phyloP scores from a whole-genome alignment of 2,113 vertebrate species.

The Paracanthobrama guichenoti region DNA sequence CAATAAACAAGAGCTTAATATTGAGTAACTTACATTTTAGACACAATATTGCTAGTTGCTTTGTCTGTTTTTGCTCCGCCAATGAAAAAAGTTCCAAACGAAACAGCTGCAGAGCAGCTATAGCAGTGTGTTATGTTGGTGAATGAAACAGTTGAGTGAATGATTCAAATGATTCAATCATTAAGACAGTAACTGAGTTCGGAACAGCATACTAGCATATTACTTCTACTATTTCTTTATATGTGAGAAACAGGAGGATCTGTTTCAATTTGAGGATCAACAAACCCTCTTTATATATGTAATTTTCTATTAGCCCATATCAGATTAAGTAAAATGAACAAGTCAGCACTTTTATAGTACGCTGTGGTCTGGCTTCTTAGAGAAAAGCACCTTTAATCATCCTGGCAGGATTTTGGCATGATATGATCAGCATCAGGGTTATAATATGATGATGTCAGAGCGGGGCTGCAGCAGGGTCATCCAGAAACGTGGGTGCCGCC shows the following conservation, averaged over 20 bases:
- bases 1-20: neutral
- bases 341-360: neutral
- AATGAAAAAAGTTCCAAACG: neutral
- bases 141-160: neutral
- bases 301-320: neutral
- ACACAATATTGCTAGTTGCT: neutral
- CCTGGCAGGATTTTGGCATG: neutral
- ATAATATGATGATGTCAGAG: constrained; percentile 28
- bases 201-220: neutral
- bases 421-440: neutral
- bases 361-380: neutral
- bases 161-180: neutral
- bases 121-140: neutral
- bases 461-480: constrained; percentile 34
- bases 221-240: neutral
- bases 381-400: neutral
- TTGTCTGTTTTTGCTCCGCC: neutral
- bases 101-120: neutral
- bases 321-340: neutral
- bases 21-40: neutral
- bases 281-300: neutral
- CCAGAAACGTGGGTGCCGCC: constrained; percentile 27
- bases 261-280: neutral
- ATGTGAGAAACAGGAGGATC: neutral
- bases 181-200: neutral